phyloP scores from a whole-genome alignment of 2,888 invertebrate genomes.

The Dolichopus griseipennis region DNA sequence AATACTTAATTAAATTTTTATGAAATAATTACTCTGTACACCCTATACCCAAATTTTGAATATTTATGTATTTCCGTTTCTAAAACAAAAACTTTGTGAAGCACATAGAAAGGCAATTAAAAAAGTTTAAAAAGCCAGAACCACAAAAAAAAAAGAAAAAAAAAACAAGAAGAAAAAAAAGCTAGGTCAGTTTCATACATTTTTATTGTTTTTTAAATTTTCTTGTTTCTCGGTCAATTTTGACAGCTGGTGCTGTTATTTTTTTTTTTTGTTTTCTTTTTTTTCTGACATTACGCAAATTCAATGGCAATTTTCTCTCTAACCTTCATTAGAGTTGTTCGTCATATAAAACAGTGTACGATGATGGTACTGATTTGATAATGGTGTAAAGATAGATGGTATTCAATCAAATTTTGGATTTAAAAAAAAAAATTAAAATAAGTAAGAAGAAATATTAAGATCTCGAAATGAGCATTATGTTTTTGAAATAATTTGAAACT shows the following conservation, averaged over 20 bases:
- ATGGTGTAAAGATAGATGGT: no score
- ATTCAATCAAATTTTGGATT: no score
- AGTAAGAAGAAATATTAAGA: no score
- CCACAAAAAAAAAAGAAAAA: background rate
- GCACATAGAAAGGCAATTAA: background rate
- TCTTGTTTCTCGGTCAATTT: background rate
- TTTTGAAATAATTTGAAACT: no score
- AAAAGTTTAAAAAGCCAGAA: background rate
- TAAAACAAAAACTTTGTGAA: background rate
- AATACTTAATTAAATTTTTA: no score
- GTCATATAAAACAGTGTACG: background rate
- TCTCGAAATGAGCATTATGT: no score
- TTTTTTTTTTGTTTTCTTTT: background rate
- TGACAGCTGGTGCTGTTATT: background rate
- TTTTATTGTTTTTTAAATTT: background rate
- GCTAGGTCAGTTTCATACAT: background rate
- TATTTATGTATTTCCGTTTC: no score
- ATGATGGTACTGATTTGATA: no score
- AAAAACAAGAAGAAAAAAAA: background rate
- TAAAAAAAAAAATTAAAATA: no score
- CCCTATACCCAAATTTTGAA: no score
- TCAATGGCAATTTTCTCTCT: background rate
- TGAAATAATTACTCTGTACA: no score
- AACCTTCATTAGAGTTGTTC: background rate
- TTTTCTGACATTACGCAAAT: background rate